Conservation (phyloP, 1,140 invertebrate species). For the Gryon sp. region DNA sequence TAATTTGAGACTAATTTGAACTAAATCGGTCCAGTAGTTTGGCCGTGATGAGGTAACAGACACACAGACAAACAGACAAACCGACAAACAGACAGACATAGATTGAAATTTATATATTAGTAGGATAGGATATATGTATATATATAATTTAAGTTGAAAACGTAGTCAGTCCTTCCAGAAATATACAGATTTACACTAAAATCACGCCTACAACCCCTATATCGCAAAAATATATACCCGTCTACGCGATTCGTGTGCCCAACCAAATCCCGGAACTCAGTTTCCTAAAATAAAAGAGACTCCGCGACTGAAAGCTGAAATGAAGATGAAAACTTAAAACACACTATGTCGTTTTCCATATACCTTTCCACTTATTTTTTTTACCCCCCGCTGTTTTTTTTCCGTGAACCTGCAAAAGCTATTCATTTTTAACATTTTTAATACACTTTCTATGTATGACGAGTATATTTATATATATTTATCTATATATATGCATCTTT, state of each 20-base stretch:
- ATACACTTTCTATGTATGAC: too few species aligned
- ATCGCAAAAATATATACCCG: slow-evolving; percentile 10
- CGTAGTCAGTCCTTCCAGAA: not conserved
- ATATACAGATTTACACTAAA: slow-evolving; percentile 13
- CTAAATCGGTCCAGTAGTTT: too few species aligned
- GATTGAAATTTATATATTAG: too few species aligned
- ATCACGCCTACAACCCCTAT: too few species aligned
- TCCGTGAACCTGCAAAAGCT: not conserved
- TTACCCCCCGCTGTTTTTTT: not conserved
- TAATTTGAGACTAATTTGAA: too few species aligned
- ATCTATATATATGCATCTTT: too few species aligned
- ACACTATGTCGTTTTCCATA: not conserved
- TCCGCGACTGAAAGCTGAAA: slow-evolving; percentile 7
- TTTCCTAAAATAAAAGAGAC: slow-evolving; percentile 23
- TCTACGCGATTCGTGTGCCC: slow-evolving; percentile 7
- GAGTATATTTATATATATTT: too few species aligned
- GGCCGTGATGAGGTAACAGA: too few species aligned
- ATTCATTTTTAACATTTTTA: too few species aligned
- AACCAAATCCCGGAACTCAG: slow-evolving; percentile 6
- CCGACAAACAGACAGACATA: too few species aligned
- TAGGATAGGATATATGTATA: too few species aligned
- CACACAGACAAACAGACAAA: too few species aligned
- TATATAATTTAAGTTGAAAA: slow-evolving; percentile 23
- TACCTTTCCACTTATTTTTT: slow-evolving; percentile 2
- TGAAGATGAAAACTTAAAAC: slow-evolving; percentile 19